Conservation (phyloP, 2,797 vertebrate genomes). For the Emys orbicularis region DNA sequence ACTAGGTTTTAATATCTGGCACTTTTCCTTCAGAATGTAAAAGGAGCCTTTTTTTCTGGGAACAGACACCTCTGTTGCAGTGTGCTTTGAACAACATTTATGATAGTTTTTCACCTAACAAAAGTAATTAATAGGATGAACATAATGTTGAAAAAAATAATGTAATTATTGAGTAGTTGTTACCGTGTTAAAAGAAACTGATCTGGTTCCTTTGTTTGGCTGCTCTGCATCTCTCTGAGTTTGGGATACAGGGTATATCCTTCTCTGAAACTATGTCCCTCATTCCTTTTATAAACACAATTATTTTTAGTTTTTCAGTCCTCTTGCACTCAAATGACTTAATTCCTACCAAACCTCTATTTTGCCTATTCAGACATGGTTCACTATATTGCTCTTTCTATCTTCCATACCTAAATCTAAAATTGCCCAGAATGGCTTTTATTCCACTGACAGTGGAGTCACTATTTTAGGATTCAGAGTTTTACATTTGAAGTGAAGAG, state of each 20-base stretch:
- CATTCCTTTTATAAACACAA: neutral
- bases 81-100: neutral
- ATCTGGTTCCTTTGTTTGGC: neutral
- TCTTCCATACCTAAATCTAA: neutral
- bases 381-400: neutral
- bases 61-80: slow-evolving; percentile 5
- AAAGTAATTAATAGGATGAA: neutral
- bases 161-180: neutral
- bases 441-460: neutral
- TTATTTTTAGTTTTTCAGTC: slow-evolving; percentile 25
- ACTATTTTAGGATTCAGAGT: neutral
- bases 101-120: neutral
- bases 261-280: neutral
- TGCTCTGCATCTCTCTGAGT: neutral
- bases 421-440: neutral
- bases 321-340: neutral
- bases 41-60: neutral
- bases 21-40: slow-evolving; percentile 30
- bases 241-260: neutral
- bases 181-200: neutral
- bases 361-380: neutral
- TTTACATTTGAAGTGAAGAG: neutral
- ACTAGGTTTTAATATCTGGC: neutral
- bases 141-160: rapidly evolving
- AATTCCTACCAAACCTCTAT: neutral